These are phyloP conservation scores for Nymphalis polychloros DNA, from an alignment of 2,888 invertebrate genomes.

Conservation along the genomic window DNA sequence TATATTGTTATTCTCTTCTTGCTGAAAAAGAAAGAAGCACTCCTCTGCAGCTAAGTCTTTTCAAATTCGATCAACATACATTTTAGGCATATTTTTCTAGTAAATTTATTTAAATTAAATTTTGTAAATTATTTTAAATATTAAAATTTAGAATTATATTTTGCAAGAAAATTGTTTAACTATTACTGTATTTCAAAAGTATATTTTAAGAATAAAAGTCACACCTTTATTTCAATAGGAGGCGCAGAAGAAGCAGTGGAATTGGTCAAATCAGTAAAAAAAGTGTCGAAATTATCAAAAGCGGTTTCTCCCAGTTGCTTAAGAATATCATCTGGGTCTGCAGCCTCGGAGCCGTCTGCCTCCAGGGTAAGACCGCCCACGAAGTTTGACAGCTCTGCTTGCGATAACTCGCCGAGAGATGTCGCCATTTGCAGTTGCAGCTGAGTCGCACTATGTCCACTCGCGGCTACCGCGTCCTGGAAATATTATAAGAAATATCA, in stretches of 20 bases:
- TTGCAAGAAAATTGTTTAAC: too few relatives aligned
- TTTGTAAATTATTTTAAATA: too few relatives aligned
- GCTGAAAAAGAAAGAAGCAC: constrained; percentile 60
- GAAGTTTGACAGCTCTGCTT: constrained; percentile 86
- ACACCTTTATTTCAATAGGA: constrained; percentile 86
- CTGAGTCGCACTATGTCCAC: constrained; percentile 78
- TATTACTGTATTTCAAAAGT: too few relatives aligned
- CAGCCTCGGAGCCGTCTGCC: constrained; percentile 64
- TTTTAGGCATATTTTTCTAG: too few relatives aligned
- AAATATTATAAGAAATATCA: constrained; percentile 47
- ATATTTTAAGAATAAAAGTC: neutral
- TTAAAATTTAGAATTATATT: too few relatives aligned
- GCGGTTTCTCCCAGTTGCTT: constrained; percentile 91
- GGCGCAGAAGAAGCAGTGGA: constrained; percentile 83
- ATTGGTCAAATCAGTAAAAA: constrained; percentile 88
- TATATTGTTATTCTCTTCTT: constrained; percentile 79
- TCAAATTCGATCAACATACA: too few relatives aligned
- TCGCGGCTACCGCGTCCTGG: constrained; percentile 84
- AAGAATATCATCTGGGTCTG: constrained; percentile 89
- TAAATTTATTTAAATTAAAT: too few relatives aligned
- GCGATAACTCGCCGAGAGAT: constrained; percentile 85
- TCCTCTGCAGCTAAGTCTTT: too few relatives aligned
- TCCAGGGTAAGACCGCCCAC: constrained; percentile 83
- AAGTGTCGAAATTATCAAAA: constrained; percentile 91
- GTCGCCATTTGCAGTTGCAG: constrained; percentile 75